phyloP scores from a whole-genome alignment of 2,797 vertebrate genomes.

The Pygocentrus nattereri region DNA sequence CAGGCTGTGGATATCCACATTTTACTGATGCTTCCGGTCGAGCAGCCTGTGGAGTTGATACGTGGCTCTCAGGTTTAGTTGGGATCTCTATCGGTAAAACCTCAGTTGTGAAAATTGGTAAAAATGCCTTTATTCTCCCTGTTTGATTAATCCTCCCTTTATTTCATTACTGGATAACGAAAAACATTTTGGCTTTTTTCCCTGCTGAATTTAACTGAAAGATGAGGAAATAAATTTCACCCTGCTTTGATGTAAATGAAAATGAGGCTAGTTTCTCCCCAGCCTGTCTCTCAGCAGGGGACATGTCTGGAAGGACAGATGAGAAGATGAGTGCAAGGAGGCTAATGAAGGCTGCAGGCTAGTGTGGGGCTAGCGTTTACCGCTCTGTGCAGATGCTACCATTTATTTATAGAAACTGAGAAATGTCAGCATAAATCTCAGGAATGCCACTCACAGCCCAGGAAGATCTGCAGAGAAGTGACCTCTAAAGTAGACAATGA shows the following conservation, averaged over 20 bases:
- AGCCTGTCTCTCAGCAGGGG: conserved; percentile 15
- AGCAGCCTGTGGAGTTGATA: not conserved
- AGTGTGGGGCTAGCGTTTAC: conserved; percentile 18
- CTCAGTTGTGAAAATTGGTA: not conserved
- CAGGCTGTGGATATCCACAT: too few species aligned
- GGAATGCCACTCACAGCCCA: conserved; percentile 36
- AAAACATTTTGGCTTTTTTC: not conserved
- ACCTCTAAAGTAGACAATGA: conserved; percentile 34
- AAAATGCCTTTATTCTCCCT: not conserved
- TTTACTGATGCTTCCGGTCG: not conserved
- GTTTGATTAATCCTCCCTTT: not conserved
- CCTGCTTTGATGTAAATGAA: conserved; percentile 24
- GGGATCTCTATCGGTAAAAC: not conserved
- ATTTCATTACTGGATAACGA: not conserved
- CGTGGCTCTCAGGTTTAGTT: too few species aligned
- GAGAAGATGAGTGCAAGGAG: conserved; percentile 33
- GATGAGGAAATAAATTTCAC: not conserved
- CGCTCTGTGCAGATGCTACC: conserved; percentile 27
- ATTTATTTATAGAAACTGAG: conserved; percentile 52
- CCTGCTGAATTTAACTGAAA: not conserved
- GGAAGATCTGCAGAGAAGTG: conserved; percentile 23
- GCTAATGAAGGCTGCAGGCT: conserved; percentile 40
- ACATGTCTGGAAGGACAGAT: conserved; percentile 20
- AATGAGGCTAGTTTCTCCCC: conserved; percentile 13
- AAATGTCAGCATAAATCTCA: conserved; percentile 49